Base-by-base conservation (phyloP, 2,888 invertebrate genomes). In the Xestia rhomboidea region DNA sequence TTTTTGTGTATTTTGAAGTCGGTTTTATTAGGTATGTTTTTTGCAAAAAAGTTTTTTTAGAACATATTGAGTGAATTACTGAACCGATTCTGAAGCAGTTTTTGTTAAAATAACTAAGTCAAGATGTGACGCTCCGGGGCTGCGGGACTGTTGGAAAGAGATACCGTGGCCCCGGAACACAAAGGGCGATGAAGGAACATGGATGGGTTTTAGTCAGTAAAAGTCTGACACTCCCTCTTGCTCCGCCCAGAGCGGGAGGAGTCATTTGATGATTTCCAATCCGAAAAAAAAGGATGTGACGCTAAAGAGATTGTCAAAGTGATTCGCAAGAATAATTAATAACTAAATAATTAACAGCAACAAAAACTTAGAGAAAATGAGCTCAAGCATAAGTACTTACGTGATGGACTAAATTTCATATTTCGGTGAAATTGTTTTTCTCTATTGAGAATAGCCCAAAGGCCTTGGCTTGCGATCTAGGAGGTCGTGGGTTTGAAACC, bases 241-340 rank as follows among this genome's bases (percentile, higher is more conserved):
- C n/a, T n/a, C n/a, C n/a, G n/a, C n/a, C n/a, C n/a, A n/a, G n/a
- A n/a, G n/a, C n/a, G n/a, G n/a, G n/a, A n/a, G n/a, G n/a, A n/a
- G n/a, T n/a, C n/a, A n/a, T n/a, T n/a, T n/a, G n/a, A n/a, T n/a
- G n/a, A n/a, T n/a, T n/a, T n/a, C n/a, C n/a, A n/a, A n/a, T n/a
- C n/a, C n/a, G n/a, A 34, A 34, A 34, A 34, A 34, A 10, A 82
- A 82, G 82, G 82, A 64, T 44, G 8, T 49, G 38, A 72, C 18
- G 38, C n/a, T 34, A 15, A 60, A 54, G 13, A 76, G 30, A 76
- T 72, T 21, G 21, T 5, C 49, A 10, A 68, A 73, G 41, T 57
- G 57, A 85, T 83, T 81, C 46, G 68, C 62, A 72, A 82, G 27
- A 82, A 54, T 68, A 66, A 85, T 83, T 85, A 85, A 73, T 77